Conservation (phyloP, 2,797 vertebrate species). For the Champsocephalus gunnari region DNA sequence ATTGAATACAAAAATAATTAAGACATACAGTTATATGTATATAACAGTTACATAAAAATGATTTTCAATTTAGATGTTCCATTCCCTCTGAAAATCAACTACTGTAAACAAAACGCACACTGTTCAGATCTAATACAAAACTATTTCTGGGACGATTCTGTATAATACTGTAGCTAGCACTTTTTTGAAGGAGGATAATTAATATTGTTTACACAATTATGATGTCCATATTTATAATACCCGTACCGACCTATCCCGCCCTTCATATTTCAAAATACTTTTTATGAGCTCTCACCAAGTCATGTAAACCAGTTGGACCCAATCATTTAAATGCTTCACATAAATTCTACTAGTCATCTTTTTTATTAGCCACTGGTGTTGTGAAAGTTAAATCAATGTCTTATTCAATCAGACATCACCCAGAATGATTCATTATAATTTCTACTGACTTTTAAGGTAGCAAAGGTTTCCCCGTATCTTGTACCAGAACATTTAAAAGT, state of each 20-base stretch:
- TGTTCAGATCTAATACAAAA: slow-evolving; percentile 61
- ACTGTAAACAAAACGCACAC: slow-evolving; percentile 58
- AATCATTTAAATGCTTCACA: slow-evolving; percentile 72
- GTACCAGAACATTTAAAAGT: slow-evolving; percentile 49
- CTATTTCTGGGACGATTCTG: slow-evolving; percentile 28
- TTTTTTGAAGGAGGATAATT: background rate
- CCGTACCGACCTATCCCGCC: slow-evolving; percentile 29
- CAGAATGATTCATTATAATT: slow-evolving; percentile 54
- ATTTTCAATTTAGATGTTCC: slow-evolving; percentile 38
- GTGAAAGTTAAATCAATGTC: slow-evolving; percentile 75
- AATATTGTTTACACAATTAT: slow-evolving; percentile 32
- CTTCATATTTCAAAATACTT: slow-evolving; percentile 56
- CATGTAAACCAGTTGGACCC: slow-evolving; percentile 67
- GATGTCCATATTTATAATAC: slow-evolving; percentile 27
- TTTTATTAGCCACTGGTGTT: slow-evolving; percentile 78
- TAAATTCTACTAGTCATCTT: slow-evolving; percentile 68
- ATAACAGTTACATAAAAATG: slow-evolving; percentile 5
- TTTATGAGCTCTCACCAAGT: slow-evolving; percentile 71
- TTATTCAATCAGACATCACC: slow-evolving; percentile 67
- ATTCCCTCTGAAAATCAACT: slow-evolving; percentile 36
- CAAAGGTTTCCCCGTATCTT: slow-evolving; percentile 49
- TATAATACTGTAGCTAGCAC: slow-evolving; percentile 16
- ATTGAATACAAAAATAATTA: slow-evolving; percentile 24
- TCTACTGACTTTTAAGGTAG: slow-evolving; percentile 49
- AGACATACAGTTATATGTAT: slow-evolving; percentile 4